Evolutionary conservation across 2,888 invertebrate species (phyloP).

Genomic region (Tetropium fuscum): DNA sequence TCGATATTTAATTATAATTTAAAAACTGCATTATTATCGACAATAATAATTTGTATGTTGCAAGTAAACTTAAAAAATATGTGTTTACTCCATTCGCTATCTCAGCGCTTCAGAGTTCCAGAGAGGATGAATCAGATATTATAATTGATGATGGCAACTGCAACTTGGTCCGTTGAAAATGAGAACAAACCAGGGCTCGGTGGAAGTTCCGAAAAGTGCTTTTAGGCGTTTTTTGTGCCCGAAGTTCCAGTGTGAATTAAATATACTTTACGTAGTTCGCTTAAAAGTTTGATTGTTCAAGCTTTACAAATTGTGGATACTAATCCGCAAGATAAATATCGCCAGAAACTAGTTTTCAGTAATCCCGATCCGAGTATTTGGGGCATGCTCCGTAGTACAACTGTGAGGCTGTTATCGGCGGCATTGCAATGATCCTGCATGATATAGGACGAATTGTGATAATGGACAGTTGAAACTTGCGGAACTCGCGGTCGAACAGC

Average conservation of each 20-base stretch:
- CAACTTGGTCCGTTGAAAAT: constrained; percentile 3
- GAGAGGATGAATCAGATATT: constrained; percentile 15
- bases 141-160: constrained; percentile 17
- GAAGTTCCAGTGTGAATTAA: constrained; percentile 20
- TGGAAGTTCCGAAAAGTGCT: constrained; percentile 9
- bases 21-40: too few species aligned
- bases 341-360: constrained; percentile 39
- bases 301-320: constrained; percentile 39
- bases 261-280: constrained; percentile 28
- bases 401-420: not conserved
- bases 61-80: too few species aligned
- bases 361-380: constrained; percentile 29
- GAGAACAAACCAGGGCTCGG: not conserved
- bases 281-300: constrained; percentile 31
- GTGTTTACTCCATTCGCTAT: constrained; percentile 7
- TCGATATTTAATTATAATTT: too few species aligned
- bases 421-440: constrained; percentile 2
- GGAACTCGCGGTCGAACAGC: too few species aligned
- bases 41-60: too few species aligned
- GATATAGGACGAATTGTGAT: too few species aligned
- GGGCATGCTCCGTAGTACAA: constrained; percentile 8
- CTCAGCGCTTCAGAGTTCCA: not conserved
- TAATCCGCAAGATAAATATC: constrained; percentile 47
- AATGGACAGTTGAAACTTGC: too few species aligned
- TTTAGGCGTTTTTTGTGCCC: constrained; percentile 10